Evolutionary conservation across 35 echinoderm and acorn worm species (phyloP).

Genomic region (Antedon bifida): DNA sequence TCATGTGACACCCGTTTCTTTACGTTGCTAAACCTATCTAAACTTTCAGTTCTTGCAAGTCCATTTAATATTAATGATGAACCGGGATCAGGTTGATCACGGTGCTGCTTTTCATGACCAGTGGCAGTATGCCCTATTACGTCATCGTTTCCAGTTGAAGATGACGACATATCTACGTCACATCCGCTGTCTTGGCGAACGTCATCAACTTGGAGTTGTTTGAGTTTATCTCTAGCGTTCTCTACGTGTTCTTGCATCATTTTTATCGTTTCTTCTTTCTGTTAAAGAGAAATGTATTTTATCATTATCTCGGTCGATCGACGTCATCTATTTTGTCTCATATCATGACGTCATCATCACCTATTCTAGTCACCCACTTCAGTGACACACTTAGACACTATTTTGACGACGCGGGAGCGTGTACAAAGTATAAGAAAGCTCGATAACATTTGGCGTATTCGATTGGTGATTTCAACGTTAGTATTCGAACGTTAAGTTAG

Average conservation of each 20-base stretch:
- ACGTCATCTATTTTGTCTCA: too few species aligned
- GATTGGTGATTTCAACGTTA: too few species aligned
- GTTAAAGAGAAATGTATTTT: conserved; percentile 1
- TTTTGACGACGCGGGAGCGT: too few species aligned
- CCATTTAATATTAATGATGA: not conserved
- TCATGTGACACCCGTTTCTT: conserved; percentile 29
- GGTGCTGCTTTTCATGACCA: not conserved
- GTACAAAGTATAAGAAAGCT: too few species aligned
- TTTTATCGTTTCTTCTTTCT: conserved; percentile 85
- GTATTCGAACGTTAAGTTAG: too few species aligned
- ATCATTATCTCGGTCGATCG: too few species aligned
- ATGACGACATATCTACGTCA: conserved; percentile 76
- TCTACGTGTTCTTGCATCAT: conserved; percentile 64
- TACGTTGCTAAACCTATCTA: not conserved
- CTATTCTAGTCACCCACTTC: too few species aligned
- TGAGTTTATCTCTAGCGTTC: conserved; percentile 66
- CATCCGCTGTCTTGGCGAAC: conserved; percentile 85
- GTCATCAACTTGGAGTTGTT: conserved; percentile 46
- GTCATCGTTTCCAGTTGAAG: conserved; percentile 46
- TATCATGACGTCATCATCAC: too few species aligned
- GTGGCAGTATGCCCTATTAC: not conserved
- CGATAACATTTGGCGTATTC: too few species aligned
- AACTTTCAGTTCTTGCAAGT: not conserved
- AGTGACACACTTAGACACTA: too few species aligned
- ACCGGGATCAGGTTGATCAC: not conserved